Conservation (phyloP, 2,113 vertebrate genomes). For the Hypocryptadius cinnamomeus region DNA sequence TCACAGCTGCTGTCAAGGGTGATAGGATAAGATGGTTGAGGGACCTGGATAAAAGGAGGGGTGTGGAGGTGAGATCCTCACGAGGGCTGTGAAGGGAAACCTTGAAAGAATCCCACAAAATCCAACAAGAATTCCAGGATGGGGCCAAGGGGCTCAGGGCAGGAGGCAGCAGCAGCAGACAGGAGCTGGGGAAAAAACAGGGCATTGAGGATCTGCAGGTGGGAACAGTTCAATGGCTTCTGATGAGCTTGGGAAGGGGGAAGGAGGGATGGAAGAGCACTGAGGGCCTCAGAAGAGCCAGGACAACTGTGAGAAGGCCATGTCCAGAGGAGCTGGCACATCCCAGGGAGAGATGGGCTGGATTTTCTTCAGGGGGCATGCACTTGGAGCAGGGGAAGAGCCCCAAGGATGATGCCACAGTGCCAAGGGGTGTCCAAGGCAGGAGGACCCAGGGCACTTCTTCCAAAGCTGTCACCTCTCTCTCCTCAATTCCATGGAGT, state of each 20-base stretch:
- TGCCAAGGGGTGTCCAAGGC: not conserved
- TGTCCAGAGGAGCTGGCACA: rapidly evolving
- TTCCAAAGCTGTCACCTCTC: not conserved
- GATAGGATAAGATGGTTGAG: not conserved
- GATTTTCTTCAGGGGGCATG: rapidly evolving
- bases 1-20: rapidly evolving
- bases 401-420: rapidly evolving
- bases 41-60: not conserved
- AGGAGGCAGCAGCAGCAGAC: rapidly evolving
- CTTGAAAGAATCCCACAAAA: not conserved
- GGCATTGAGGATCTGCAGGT: no score
- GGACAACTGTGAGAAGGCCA: not conserved
- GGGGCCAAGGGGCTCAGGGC: not conserved
- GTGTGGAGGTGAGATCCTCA: not conserved
- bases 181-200: not conserved
- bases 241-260: not conserved
- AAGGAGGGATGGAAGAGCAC: not conserved
- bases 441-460: not conserved
- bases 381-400: rapidly evolving
- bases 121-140: not conserved
- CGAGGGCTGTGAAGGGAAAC: not conserved
- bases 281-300: not conserved
- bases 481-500: rapidly evolving
- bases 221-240: not conserved
- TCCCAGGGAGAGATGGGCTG: rapidly evolving